These are phyloP conservation scores for Eupristina koningsbergeri DNA, from an alignment of 1,140 invertebrate genomes.

Conservation along the genomic window DNA sequence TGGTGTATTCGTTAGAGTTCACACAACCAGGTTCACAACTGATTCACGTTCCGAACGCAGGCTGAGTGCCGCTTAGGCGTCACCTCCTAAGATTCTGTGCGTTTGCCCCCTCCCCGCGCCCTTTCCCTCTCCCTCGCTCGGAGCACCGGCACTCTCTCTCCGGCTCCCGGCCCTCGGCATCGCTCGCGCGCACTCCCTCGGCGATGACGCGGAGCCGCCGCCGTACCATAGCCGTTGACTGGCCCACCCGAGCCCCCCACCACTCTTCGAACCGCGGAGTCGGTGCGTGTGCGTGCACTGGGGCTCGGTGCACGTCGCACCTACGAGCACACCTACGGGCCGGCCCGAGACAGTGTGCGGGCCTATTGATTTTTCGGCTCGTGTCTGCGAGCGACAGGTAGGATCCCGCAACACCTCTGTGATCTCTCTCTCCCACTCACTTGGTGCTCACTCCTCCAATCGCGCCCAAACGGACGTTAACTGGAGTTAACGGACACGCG, in stretches of 20 bases:
- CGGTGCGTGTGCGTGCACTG: background rate
- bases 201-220: no score
- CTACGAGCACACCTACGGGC: background rate
- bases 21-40: constrained; percentile 69
- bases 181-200: background rate
- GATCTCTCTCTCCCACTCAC: background rate
- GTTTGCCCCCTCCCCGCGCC: constrained; percentile 32
- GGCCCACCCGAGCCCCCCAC: background rate
- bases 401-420: background rate
- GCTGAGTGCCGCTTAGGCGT: constrained; percentile 47
- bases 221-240: no score
- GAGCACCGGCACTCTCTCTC: no score
- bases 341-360: background rate
- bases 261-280: background rate
- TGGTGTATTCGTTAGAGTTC: background rate
- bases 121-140: background rate
- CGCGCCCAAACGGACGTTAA: background rate
- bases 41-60: constrained; percentile 52
- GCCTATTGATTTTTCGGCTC: background rate
- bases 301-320: background rate
- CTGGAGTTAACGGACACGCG: background rate
- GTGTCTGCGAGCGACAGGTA: background rate
- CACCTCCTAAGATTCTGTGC: constrained; percentile 58
- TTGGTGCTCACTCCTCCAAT: no score
- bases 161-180: constrained; percentile 4